Evolutionary conservation across 2,797 vertebrate genomes (phyloP), one percentile per base, ranked within the genome.

Genomic region (Acomys russatus): DNA sequence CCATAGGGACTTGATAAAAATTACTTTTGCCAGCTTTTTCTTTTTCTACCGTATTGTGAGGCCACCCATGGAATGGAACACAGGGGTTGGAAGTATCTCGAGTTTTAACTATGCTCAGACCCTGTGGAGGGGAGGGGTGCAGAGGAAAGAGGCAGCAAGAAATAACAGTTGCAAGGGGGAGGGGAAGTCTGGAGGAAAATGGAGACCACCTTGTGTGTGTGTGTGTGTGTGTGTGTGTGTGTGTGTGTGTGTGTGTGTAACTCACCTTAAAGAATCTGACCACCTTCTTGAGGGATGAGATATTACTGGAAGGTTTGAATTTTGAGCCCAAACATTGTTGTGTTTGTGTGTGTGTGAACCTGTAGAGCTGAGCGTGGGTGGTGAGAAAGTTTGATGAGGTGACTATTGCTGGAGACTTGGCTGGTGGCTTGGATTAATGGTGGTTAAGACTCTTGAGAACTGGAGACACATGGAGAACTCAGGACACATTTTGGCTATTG

Each of bases 11-110:
- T 88, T 93, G 61, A 88, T 89, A 90, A 91, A 94, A 95, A 94
- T 96, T 91, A 66, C 56, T 94, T 97, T 94, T 64, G 59, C 85
- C 6, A 59, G n/a, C 71, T 93, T 94, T 95, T 95, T 89, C 77
- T 68, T 56, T 59, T 28, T 80, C 71, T 82, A 30, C 35, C 56
- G 66, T 95, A 59, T 25, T 66, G 56, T 91, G 80, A 92, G 63
- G 76, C 56, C 91, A 88, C 56, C 82, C 88, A 51, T 14, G 85
- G 88, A 89, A 96, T 96, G 95, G 38, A 73, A 79, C 96, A 89
- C 59, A 89, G 83, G 92, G 88, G 30, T 76, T 76, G 73, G 92
- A 94, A 95, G 83, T 96, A 56, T 49, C 25, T 49, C 54, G 38
- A 22, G 33, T 91, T 91, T 95, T 93, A 94, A 85, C 92, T 54